Conservation (phyloP, 2,797 vertebrate species). For the Falco naumanni region DNA sequence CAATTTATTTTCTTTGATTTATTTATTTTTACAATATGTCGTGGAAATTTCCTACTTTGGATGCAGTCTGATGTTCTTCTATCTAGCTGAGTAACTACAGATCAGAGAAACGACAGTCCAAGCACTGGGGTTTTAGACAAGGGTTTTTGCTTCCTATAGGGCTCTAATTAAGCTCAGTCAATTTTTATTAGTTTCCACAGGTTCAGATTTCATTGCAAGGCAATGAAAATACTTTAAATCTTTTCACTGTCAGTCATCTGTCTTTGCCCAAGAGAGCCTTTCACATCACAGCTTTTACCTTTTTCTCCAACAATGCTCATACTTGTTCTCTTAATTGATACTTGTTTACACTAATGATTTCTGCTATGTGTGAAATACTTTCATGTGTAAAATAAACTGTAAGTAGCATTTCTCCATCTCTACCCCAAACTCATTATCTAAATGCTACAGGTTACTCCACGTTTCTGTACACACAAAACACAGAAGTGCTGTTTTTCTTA, state of each 20-base stretch:
- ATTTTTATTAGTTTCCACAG: constrained; percentile 41
- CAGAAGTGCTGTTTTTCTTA: constrained; percentile 15
- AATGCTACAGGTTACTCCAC: constrained; percentile 39
- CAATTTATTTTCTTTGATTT: background rate
- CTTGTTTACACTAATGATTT: constrained; percentile 61
- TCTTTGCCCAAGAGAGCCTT: constrained; percentile 29
- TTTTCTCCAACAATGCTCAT: constrained; percentile 38
- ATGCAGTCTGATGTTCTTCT: background rate
- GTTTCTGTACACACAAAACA: background rate
- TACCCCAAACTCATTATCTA: constrained; percentile 43
- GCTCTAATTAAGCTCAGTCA: background rate
- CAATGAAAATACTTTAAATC: constrained; percentile 23
- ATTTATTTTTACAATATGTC: background rate
- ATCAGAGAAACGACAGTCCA: background rate
- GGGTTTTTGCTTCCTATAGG: background rate
- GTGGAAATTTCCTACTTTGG: background rate
- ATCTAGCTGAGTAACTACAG: background rate
- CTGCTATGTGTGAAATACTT: constrained; percentile 57
- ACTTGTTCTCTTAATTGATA: constrained; percentile 59
- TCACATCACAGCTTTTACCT: constrained; percentile 50
- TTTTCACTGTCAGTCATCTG: constrained; percentile 21
- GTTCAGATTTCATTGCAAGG: constrained; percentile 39
- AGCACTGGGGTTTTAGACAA: background rate
- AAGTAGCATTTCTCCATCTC: constrained; percentile 54
- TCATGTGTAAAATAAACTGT: constrained; percentile 63